Evolutionary conservation across 2,797 vertebrate species (phyloP).

Genomic region (Lutjanus argentimaculatus): DNA sequence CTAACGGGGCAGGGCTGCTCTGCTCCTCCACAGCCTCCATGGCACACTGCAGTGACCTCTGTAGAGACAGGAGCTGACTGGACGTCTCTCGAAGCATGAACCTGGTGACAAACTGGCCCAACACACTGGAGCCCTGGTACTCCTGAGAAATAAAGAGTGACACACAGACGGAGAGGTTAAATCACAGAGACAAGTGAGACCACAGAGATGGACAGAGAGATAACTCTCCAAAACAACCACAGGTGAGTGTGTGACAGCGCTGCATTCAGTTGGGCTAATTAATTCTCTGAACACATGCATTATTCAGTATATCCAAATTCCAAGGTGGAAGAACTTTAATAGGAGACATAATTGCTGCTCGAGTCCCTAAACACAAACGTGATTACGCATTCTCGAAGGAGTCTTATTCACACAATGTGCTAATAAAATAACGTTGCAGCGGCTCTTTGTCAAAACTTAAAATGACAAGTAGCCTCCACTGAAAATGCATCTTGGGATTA

Average conservation of each 20-base stretch:
- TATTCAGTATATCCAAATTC: conserved; percentile 54
- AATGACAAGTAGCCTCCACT: conserved; percentile 38
- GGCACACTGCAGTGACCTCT: conserved; percentile 93
- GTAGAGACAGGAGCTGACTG: conserved; percentile 93
- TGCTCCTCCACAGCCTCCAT: conserved; percentile 95
- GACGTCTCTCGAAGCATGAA: conserved; percentile 94
- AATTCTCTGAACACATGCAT: conserved; percentile 48
- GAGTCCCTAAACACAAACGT: conserved; percentile 47
- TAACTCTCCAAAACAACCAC: conserved; percentile 28
- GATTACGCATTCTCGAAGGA: conserved; percentile 54
- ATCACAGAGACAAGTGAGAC: background rate
- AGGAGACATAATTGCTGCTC: conserved; percentile 47
- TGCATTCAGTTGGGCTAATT: conserved; percentile 45
- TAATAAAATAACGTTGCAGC: conserved; percentile 32
- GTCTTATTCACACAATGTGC: conserved; percentile 8
- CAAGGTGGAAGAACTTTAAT: conserved; percentile 53
- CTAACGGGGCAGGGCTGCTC: conserved; percentile 90
- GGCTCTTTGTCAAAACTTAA: conserved; percentile 43
- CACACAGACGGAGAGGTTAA: background rate
- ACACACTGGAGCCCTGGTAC: conserved; percentile 92
- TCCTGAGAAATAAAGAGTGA: conserved; percentile 81
- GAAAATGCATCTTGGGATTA: conserved; percentile 58
- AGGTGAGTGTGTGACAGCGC: conserved; percentile 41
- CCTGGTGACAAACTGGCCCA: conserved; percentile 95
- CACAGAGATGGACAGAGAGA: background rate